Evolutionary conservation across 2,113 vertebrate genomes (phyloP).

Genomic region (Oreochromis tanganicae): DNA sequence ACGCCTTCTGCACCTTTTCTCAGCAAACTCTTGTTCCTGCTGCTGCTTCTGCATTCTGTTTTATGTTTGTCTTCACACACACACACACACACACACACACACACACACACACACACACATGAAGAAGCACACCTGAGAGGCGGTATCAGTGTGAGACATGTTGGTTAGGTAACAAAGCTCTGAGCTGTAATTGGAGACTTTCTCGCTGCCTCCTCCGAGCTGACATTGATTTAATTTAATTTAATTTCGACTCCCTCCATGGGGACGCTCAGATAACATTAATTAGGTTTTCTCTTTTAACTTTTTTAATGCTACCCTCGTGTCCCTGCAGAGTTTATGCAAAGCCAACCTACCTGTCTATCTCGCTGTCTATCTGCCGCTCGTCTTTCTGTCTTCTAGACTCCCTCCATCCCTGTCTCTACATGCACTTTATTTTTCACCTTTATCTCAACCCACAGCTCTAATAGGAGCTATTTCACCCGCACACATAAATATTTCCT

Average conservation of each 20-base stretch:
- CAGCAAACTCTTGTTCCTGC: not conserved
- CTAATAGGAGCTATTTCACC: slow-evolving; percentile 19
- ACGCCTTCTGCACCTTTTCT: not conserved
- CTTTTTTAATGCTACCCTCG: not conserved
- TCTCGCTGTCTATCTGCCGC: not conserved
- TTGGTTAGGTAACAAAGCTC: not conserved
- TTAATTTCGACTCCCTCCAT: slow-evolving; percentile 26
- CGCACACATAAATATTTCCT: not conserved
- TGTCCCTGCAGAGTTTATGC: slow-evolving; percentile 4
- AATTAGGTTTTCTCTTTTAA: slow-evolving; percentile 58
- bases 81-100: not conserved
- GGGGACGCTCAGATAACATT: slow-evolving; percentile 42
- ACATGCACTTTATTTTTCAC: slow-evolving; percentile 17
- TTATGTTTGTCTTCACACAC: not conserved
- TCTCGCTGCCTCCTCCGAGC: not conserved
- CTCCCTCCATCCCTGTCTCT: not conserved
- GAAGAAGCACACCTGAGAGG: slow-evolving; percentile 1
- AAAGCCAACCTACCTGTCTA: not conserved
- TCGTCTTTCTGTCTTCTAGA: not conserved
- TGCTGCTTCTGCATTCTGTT: not conserved
- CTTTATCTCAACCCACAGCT: slow-evolving; percentile 10
- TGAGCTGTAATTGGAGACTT: slow-evolving; percentile 13
- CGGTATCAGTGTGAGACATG: not conserved
- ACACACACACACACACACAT: not conserved
- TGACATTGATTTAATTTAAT: slow-evolving; percentile 43